phyloP scores from a whole-genome alignment of 1,140 invertebrate genomes.

The Pogonomyrmex barbatus region DNA sequence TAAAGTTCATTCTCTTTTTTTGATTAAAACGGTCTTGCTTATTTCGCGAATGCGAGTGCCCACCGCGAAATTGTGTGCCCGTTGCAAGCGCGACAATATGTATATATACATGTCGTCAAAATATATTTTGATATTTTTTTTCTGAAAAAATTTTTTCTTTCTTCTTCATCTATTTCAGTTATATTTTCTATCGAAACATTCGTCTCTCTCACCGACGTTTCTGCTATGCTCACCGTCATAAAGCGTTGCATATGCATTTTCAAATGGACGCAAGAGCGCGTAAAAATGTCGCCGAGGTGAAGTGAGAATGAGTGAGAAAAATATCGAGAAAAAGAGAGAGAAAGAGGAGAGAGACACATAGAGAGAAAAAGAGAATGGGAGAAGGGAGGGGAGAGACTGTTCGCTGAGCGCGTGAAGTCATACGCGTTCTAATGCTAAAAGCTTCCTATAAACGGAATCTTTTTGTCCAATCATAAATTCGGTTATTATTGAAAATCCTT shows the following conservation, averaged over 20 bases:
- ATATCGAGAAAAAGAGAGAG: background rate
- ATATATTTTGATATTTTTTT: background rate
- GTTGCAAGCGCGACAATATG: too few relatives aligned
- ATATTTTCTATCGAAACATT: conserved; percentile 27
- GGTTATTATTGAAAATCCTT: conserved; percentile 65
- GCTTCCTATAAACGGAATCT: conserved; percentile 61
- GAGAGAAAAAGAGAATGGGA: background rate
- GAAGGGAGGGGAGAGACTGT: background rate
- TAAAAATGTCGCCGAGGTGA: conserved; percentile 36
- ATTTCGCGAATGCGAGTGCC: too few relatives aligned
- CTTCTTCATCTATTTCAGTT: background rate
- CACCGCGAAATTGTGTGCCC: too few relatives aligned
- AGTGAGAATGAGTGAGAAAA: background rate
- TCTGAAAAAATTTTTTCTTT: background rate
- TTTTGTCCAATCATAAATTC: conserved; percentile 56
- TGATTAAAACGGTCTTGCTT: too few relatives aligned
- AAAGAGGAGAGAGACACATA: background rate
- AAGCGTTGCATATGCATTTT: conserved; percentile 56
- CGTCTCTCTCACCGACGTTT: conserved; percentile 11
- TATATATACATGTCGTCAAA: background rate
- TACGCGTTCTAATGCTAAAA: conserved; percentile 60
- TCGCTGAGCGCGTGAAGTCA: background rate
- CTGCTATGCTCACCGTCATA: background rate
- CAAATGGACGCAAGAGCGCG: conserved; percentile 7
- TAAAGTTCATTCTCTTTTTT: too few relatives aligned